Evolutionary conservation across 2,888 invertebrate species (phyloP), one percentile per base, ranked within the genome.

Genomic region (Lamellibrachia columna): DNA sequence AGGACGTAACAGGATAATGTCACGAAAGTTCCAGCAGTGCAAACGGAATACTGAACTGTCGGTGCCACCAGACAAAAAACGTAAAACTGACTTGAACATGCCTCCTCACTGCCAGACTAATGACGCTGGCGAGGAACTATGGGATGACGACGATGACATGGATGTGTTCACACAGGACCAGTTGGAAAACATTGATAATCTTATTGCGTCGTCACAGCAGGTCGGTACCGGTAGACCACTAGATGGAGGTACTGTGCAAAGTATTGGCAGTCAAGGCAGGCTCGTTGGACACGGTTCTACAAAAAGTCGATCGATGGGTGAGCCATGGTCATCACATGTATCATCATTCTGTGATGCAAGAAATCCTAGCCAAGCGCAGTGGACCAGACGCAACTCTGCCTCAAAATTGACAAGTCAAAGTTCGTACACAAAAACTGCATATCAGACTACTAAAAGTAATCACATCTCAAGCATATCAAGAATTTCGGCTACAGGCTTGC

Each of bases 21-120:
- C 75, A 75, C 75, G 75, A 75, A 75, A 75, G 75, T 22, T 75
- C n/a, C 75, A 75, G 75, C 22, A 75, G n/a, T 3, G 22, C 75
- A 22, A 75, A 75, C 2, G 75, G 75, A 75, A 75, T 22, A 75
- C 75, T 75, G 75, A 75, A 75, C 75, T 75, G 75, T n/a, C 22
- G n/a, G 75, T 75, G n/a, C 75, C 75, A 22, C 75, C 75, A 75
- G 75, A 75, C 22, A 75, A 75, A 75, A 75, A 15, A 75, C 75
- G 75, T 75, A 75, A 75, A 75, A 75, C 75, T 75, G 75, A 75
- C 6, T 15, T 75, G 75, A 75, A 75, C 75, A 75, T 75, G 75
- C 15, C 75, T 75, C 75, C 75, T 75, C 75, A 75, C 75, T 75
- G 75, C 75, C 75, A 75, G 22, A 75, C 75, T 75, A 75, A 75